A percentile compares a stretch with the other conserved stretches of the same genome.
Conservation (phyloP, 2,888 invertebrate species). For the Neuroscelio doddi region DNA sequence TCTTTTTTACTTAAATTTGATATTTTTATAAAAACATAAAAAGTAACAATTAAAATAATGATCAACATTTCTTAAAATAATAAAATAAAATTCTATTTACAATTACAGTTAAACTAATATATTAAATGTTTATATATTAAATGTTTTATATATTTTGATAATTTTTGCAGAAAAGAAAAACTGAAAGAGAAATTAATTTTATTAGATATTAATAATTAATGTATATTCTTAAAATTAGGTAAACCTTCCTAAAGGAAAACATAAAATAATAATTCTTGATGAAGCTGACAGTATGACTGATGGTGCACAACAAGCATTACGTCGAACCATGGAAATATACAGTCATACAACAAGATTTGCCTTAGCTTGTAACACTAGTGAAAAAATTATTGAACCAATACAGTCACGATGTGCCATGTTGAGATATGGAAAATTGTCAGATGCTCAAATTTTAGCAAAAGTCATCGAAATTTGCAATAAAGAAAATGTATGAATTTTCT, state of each 20-base stretch:
- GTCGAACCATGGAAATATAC: conserved; percentile 99
- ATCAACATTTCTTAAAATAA: not conserved
- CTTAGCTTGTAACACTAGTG: conserved; percentile 97
- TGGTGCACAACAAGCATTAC: conserved; percentile 97
- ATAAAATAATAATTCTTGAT: conserved; percentile 98
- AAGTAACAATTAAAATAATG: not conserved
- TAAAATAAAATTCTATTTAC: too few species aligned
- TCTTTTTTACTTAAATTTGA: not conserved
- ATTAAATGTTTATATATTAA: too few species aligned
- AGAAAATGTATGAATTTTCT: conserved; percentile 76
- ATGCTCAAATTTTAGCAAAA: conserved; percentile 91
- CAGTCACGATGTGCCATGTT: conserved; percentile 98
- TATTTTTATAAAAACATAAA: not conserved
- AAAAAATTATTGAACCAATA: conserved; percentile 99
- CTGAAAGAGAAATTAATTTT: not conserved
- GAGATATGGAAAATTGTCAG: conserved; percentile 90
- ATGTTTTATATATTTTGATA: too few species aligned
- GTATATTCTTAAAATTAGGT: conserved; percentile 76
- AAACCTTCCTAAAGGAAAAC: conserved; percentile 90
- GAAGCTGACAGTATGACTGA: conserved; percentile 99
- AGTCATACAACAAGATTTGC: conserved; percentile 98
- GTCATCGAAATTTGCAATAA: conserved; percentile 82
- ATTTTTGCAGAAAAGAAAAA: too few species aligned
- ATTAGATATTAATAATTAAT: too few species aligned
- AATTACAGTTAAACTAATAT: too few species aligned